phyloP scores from a whole-genome alignment of 2,113 vertebrate genomes.

The Xenus cinereus region DNA sequence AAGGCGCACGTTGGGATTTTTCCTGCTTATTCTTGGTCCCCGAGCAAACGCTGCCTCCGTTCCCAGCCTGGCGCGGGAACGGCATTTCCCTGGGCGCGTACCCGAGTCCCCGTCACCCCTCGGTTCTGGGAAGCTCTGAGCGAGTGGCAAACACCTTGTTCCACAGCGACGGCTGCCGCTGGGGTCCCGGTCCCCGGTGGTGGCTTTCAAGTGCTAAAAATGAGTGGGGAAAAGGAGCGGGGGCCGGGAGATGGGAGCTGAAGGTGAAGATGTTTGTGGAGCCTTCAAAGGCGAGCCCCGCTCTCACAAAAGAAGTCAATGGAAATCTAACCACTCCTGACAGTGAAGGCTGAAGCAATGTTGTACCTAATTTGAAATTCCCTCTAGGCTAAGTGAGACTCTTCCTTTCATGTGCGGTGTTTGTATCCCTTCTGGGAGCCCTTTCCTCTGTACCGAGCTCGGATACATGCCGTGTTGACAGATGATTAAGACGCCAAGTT shows the following conservation, averaged over 20 bases:
- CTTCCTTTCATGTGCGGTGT: slow-evolving; percentile 34
- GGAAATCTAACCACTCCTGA: slow-evolving; percentile 31
- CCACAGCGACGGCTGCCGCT: not conserved
- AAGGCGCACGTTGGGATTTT: rapidly evolving
- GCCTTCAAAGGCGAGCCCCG: slow-evolving; percentile 16
- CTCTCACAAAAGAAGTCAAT: slow-evolving; percentile 30
- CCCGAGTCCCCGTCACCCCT: not conserved
- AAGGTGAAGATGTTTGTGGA: slow-evolving; percentile 37
- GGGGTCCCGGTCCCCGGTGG: not conserved
- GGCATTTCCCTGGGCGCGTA: not conserved
- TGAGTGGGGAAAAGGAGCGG: rapidly evolving
- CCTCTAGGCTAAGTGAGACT: slow-evolving; percentile 56
- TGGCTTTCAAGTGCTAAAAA: not conserved
- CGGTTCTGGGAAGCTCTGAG: not conserved
- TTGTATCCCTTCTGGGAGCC: slow-evolving; percentile 55
- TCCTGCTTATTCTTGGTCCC: not conserved
- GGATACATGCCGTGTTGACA: slow-evolving; percentile 15
- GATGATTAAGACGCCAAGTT: slow-evolving; percentile 69
- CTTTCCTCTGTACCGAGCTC: not conserved
- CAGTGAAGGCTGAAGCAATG: slow-evolving; percentile 5
- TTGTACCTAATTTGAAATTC: slow-evolving; percentile 66
- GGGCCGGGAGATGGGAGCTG: not conserved
- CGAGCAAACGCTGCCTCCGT: not conserved
- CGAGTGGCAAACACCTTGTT: not conserved
- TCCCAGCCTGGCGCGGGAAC: not conserved